phyloP scores from a whole-genome alignment of 2,888 invertebrate species.

The Diplazon laetatorius region DNA sequence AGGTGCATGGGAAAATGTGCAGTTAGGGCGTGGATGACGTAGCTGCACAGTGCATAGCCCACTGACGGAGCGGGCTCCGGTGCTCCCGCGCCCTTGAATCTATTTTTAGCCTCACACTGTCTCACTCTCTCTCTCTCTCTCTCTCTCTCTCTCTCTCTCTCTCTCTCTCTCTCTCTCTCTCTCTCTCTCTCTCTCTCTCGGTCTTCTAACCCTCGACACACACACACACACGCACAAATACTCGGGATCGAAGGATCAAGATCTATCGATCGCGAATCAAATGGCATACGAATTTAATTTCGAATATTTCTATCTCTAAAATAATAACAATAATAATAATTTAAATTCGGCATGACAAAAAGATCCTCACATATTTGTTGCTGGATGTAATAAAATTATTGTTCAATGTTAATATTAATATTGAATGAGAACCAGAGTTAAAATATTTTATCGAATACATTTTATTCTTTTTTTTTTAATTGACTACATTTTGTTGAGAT shows the following conservation, averaged over 20 bases:
- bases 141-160: no score
- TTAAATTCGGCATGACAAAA: no score
- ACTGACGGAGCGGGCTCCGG: slow-evolving; percentile 43
- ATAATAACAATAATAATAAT: not conserved
- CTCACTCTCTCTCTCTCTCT: not conserved
- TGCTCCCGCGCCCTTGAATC: slow-evolving; percentile 77
- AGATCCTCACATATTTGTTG: no score
- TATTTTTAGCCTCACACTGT: slow-evolving; percentile 72
- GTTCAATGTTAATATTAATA: no score
- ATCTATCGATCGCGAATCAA: not conserved
- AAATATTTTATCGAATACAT: no score
- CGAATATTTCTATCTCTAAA: no score
- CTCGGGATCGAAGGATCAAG: not conserved
- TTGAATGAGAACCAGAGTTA: no score
- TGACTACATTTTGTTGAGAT: no score
- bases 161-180: no score
- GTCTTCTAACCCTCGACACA: slow-evolving; percentile 8
- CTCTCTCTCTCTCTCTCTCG: no score
- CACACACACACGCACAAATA: not conserved
- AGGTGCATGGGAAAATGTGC: slow-evolving; percentile 50
- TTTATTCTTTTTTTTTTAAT: no score
- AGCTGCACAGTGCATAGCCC: slow-evolving; percentile 66
- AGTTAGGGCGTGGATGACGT: slow-evolving; percentile 71
- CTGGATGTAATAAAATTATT: no score
- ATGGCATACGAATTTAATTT: not conserved